phyloP scores from a whole-genome alignment of 2,113 vertebrate genomes.

The Prunella fulvescens region DNA sequence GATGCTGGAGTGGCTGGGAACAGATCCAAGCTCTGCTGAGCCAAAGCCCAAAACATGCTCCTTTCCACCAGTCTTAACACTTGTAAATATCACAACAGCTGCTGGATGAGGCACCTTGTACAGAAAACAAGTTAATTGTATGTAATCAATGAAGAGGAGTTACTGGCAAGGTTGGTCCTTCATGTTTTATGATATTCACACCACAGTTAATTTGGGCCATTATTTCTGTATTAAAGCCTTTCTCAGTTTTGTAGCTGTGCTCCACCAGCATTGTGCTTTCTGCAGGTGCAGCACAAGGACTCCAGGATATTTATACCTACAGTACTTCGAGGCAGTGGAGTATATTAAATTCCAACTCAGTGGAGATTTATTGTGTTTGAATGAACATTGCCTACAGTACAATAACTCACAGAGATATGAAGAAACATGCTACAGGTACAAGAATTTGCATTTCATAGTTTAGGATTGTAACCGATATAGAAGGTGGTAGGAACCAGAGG shows the following conservation, averaged over 20 bases:
- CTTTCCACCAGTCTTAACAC: background rate
- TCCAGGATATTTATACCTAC: slow-evolving; percentile 21
- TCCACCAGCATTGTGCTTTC: background rate
- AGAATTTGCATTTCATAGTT: slow-evolving; percentile 7
- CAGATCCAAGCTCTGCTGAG: background rate
- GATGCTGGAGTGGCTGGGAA: background rate
- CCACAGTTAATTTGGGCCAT: background rate
- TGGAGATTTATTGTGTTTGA: slow-evolving; percentile 35
- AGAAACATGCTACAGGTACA: background rate
- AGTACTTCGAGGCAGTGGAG: background rate
- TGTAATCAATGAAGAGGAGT: background rate
- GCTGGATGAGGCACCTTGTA: background rate
- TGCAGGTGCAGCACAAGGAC: background rate
- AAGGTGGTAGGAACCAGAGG: background rate
- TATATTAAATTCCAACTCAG: slow-evolving; percentile 33
- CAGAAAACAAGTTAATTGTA: background rate
- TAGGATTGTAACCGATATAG: background rate
- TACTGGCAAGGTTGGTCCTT: background rate
- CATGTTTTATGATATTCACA: background rate
- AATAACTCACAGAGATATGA: slow-evolving; percentile 22
- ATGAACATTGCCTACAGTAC: slow-evolving; percentile 24
- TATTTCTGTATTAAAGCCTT: background rate
- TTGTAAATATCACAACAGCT: background rate
- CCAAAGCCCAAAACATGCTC: background rate
- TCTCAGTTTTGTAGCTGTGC: background rate